These are phyloP conservation scores for Endomychus coccineus DNA, from an alignment of 2,888 invertebrate species.

Conservation along the genomic window DNA sequence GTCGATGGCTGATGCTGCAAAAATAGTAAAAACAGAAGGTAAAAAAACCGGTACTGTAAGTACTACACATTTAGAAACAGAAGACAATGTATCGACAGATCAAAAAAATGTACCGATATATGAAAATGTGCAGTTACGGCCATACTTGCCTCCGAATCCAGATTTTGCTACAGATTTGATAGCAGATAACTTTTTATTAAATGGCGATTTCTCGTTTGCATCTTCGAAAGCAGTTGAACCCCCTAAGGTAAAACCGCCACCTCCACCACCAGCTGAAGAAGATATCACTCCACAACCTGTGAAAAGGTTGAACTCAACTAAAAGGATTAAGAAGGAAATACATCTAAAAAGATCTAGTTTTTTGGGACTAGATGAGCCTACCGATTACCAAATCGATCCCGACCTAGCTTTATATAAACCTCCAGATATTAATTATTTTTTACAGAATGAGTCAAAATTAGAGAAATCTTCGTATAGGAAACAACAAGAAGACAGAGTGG, in stretches of 20 bases:
- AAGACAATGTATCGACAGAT: too few relatives aligned
- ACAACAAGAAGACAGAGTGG: constrained; percentile 32
- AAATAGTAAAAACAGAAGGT: too few relatives aligned
- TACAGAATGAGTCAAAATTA: constrained; percentile 72
- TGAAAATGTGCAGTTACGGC: constrained; percentile 44
- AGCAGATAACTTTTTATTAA: constrained; percentile 42
- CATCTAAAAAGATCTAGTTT: constrained; percentile 79
- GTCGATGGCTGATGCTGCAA: too few relatives aligned
- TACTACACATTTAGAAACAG: too few relatives aligned
- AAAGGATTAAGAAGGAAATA: constrained; percentile 78
- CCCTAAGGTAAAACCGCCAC: constrained; percentile 64
- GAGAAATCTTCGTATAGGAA: constrained; percentile 69
- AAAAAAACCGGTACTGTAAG: too few relatives aligned
- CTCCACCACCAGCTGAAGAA: constrained; percentile 64
- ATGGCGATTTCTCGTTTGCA: constrained; percentile 43
- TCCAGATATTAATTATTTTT: constrained; percentile 71
- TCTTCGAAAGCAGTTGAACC: constrained; percentile 28
- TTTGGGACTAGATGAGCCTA: constrained; percentile 71
- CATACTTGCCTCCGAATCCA: constrained; percentile 40
- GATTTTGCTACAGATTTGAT: constrained; percentile 34
- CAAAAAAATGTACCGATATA: too few relatives aligned
- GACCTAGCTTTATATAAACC: constrained; percentile 46
- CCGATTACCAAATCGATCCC: constrained; percentile 60
- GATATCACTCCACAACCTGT: constrained; percentile 45
- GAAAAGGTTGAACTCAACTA: constrained; percentile 72